Conservation (phyloP, 2,113 vertebrate genomes). For the Oreochromis niloticus region DNA sequence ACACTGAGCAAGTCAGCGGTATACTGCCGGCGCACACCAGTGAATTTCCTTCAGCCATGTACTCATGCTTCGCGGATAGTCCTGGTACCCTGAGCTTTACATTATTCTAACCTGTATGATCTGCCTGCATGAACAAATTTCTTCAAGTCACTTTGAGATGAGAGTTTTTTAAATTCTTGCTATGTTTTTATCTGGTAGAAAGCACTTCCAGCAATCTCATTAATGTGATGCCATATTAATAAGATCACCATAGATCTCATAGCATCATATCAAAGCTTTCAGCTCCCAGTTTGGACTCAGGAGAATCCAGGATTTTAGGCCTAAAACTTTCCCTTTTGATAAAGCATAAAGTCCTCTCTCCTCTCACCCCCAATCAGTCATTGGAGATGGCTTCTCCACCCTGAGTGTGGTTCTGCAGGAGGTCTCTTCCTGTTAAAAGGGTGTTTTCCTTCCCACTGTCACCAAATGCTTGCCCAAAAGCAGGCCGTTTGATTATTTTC, state of each 20-base stretch:
- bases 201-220: neutral
- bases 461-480: neutral
- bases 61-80: neutral
- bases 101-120: neutral
- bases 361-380: neutral
- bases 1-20: neutral
- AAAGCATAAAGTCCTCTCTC: neutral
- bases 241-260: neutral
- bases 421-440: neutral
- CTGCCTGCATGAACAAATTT: neutral
- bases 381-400: neutral
- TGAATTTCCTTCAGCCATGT: neutral
- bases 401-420: neutral
- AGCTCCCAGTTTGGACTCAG: neutral
- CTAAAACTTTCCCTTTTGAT: neutral
- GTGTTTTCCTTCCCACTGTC: rapidly evolving
- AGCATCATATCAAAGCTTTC: neutral
- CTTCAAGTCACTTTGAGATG: neutral
- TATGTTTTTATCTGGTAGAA: neutral
- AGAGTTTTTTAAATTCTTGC: neutral
- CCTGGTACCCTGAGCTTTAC: neutral
- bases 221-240: neutral
- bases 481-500: neutral
- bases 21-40: neutral
- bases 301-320: neutral